Percentiles rank a stretch among this genome's conserved stretches.
Evolutionary conservation across 2,888 invertebrate species (phyloP).

Genomic region (Drosophila flavopinicola): DNA sequence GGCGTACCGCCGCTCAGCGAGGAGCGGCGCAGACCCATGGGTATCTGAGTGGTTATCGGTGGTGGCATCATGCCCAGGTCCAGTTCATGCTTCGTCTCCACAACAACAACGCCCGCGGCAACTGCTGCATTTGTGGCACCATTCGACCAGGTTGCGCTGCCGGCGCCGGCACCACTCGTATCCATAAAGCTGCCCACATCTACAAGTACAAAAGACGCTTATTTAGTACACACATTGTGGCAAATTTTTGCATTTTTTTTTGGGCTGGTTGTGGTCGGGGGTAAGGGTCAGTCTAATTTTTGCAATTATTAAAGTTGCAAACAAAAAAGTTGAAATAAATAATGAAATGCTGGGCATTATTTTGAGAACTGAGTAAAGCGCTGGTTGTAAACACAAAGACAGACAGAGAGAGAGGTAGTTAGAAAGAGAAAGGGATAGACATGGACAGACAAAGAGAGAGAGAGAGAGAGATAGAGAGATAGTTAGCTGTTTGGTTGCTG

Average conservation of each 20-base stretch:
- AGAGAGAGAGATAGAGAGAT: background rate
- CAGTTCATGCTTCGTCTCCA: conserved; percentile 85
- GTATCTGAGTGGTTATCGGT: conserved; percentile 86
- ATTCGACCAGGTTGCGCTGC: conserved; percentile 15
- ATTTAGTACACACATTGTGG: conserved; percentile 57
- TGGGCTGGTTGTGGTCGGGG: background rate
- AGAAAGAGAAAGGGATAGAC: background rate
- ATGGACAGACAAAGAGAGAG: background rate
- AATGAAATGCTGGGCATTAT: conserved; percentile 17
- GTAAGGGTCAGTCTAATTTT: too few relatives aligned
- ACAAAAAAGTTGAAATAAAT: conserved; percentile 15
- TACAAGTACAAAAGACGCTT: conserved; percentile 75
- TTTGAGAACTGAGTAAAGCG: conserved; percentile 25
- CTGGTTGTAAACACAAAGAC: conserved; percentile 1
- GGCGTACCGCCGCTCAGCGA: conserved; percentile 85
- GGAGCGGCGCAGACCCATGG: conserved; percentile 88
- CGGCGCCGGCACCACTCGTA: conserved; percentile 45
- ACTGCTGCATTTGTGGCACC: conserved; percentile 2
- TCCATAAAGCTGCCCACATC: conserved; percentile 82
- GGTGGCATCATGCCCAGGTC: conserved; percentile 89
- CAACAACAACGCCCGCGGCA: conserved; percentile 58
- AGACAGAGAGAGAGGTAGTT: too few relatives aligned
- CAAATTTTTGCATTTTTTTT: conserved; percentile 1
- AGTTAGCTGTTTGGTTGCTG: conserved; percentile 3
- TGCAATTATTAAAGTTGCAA: too few relatives aligned